These are phyloP conservation scores for Callionymus lyra DNA, from an alignment of 2,113 vertebrate species.

Conservation along the genomic window DNA sequence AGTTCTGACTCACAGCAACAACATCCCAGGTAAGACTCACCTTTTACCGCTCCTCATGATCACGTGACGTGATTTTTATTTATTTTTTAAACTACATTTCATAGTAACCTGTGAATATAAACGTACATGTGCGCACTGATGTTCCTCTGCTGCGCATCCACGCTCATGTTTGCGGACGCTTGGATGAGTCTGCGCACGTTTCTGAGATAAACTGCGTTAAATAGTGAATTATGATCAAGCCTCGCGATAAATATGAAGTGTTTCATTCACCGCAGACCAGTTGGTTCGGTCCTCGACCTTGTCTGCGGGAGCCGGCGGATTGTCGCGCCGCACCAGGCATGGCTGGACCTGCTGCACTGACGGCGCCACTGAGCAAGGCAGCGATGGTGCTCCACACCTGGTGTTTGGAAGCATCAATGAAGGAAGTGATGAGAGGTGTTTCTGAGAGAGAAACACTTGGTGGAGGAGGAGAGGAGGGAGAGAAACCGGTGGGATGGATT, in stretches of 20 bases:
- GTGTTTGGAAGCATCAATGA: no score
- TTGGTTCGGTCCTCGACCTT: slow-evolving; percentile 6
- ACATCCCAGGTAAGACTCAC: slow-evolving; percentile 2
- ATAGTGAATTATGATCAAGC: background rate
- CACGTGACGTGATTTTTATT: background rate
- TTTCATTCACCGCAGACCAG: background rate
- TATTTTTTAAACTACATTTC: no score
- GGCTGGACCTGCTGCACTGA: background rate
- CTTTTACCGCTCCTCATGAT: background rate
- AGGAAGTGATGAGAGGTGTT: no score
- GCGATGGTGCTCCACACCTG: background rate
- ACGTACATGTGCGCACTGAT: background rate
- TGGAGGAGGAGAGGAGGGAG: background rate
- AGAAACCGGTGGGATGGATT: slow-evolving; percentile 23
- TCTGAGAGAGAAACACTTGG: no score
- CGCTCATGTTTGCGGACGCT: background rate
- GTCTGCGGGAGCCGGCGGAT: slow-evolving; percentile 1
- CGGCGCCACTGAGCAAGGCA: background rate
- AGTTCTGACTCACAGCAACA: background rate
- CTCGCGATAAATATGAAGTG: background rate
- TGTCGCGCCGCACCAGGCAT: slow-evolving; percentile 7
- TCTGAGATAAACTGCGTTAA: background rate
- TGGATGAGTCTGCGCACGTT: background rate
- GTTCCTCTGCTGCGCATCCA: background rate
- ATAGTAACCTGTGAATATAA: background rate